These are phyloP conservation scores for Hylaeus volcanicus DNA, from an alignment of 1,140 invertebrate genomes.

Conservation along the genomic window DNA sequence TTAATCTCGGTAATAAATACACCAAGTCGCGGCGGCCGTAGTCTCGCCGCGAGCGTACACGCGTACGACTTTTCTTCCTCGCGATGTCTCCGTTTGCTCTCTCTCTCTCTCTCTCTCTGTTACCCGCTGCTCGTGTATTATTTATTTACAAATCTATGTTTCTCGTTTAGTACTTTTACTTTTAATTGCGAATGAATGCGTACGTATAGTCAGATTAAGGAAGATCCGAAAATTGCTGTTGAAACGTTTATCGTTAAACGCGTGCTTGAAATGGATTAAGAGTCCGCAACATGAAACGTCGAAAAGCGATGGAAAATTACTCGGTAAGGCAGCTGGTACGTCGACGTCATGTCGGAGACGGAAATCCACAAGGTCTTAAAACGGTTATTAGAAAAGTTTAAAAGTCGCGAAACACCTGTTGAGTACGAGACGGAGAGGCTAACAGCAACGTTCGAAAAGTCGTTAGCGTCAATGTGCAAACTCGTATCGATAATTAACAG, in stretches of 20 bases:
- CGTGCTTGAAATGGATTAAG: too few relatives aligned
- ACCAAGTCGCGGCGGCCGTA: slow-evolving; percentile 3
- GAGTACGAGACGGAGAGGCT: slow-evolving; percentile 29
- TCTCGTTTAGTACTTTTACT: too few relatives aligned
- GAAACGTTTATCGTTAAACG: too few relatives aligned
- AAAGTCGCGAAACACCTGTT: slow-evolving; percentile 66
- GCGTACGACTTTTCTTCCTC: neutral
- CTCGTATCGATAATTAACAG: neutral
- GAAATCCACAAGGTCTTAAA: slow-evolving; percentile 37
- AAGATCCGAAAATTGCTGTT: too few relatives aligned
- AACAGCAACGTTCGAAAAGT: slow-evolving; percentile 1
- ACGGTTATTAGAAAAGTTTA: slow-evolving; percentile 61
- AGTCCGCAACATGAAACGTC: neutral
- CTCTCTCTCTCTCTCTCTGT: too few relatives aligned
- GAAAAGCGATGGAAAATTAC: neutral
- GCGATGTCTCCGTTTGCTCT: neutral
- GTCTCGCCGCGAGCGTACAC: slow-evolving; percentile 3
- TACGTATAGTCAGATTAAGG: too few relatives aligned
- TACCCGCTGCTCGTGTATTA: too few relatives aligned
- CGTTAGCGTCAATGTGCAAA: slow-evolving; percentile 1
- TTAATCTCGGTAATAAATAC: slow-evolving; percentile 61
- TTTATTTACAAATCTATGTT: too few relatives aligned
- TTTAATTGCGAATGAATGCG: too few relatives aligned
- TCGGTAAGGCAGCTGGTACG: neutral
- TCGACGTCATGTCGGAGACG: neutral